A percentile compares a stretch with the other conserved stretches of the same genome.
These are phyloP conservation scores for Tipula helvola DNA, from an alignment of 2,888 invertebrate species.

Conservation along the genomic window DNA sequence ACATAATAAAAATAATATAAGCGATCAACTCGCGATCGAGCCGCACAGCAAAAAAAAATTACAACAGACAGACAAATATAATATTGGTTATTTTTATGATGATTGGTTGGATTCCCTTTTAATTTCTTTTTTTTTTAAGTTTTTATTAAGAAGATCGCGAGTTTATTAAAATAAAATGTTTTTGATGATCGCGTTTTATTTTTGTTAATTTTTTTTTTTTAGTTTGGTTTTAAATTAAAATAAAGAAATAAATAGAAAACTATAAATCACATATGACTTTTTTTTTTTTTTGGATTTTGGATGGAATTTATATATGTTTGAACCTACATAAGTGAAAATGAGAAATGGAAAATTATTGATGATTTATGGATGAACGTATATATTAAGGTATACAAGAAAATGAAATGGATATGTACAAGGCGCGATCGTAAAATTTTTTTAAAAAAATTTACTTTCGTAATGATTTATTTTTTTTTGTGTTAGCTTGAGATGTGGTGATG, in stretches of 20 bases:
- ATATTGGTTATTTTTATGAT: background rate
- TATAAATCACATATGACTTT: background rate
- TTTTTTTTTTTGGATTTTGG: background rate
- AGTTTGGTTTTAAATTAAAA: background rate
- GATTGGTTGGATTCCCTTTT: background rate
- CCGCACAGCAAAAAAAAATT: background rate
- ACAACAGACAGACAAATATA: background rate
- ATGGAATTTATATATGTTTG: background rate
- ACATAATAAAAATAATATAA: background rate
- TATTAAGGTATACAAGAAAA: background rate
- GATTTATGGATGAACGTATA: background rate
- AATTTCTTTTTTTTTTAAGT: background rate
- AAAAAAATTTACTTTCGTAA: background rate
- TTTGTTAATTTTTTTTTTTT: background rate
- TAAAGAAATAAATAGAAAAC: slow-evolving; percentile 4
- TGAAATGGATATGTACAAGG: background rate
- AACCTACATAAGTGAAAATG: background rate
- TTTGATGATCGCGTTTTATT: slow-evolving; percentile 4
- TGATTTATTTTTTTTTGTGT: background rate
- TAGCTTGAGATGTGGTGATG: background rate
- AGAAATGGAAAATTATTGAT: background rate
- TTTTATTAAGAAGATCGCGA: slow-evolving; percentile 4
- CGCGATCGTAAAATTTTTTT: background rate
- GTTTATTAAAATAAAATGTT: background rate
- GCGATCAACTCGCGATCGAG: background rate